phyloP scores from a whole-genome alignment of 2,888 invertebrate species.

The Amblyjoppa proteus region DNA sequence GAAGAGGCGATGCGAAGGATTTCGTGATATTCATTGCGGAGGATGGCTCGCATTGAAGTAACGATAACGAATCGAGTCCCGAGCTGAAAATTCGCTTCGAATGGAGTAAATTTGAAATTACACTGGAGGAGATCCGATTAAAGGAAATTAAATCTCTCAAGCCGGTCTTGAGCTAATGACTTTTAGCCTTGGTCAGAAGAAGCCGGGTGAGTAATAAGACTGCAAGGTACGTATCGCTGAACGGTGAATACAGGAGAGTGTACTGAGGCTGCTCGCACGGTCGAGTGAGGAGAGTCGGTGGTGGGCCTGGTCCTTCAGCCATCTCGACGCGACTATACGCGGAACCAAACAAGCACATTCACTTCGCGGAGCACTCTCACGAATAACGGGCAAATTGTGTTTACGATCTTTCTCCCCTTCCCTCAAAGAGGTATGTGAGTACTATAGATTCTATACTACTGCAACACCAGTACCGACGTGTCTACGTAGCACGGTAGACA shows the following conservation, averaged over 20 bases:
- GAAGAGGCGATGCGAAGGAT: background rate
- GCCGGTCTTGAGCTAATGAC: slow-evolving; percentile 9
- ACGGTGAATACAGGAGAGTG: slow-evolving; percentile 6
- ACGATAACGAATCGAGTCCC: background rate
- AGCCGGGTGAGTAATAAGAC: slow-evolving; percentile 18
- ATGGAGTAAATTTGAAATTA: background rate
- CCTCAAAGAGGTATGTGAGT: background rate
- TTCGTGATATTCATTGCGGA: background rate
- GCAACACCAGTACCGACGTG: background rate
- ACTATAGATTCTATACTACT: slow-evolving; percentile 3
- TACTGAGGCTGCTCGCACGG: background rate
- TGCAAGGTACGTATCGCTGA: slow-evolving; percentile 6
- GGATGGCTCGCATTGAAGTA: background rate
- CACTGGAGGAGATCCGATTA: slow-evolving; percentile 19
- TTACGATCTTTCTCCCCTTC: slow-evolving; percentile 48
- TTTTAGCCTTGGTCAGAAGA: slow-evolving; percentile 8
- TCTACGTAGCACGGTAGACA: slow-evolving; percentile 21
- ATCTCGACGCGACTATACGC: slow-evolving; percentile 48
- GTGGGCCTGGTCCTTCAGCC: slow-evolving; percentile 45
- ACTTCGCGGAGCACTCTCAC: slow-evolving; percentile 51
- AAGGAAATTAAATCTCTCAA: slow-evolving; percentile 24
- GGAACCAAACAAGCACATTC: slow-evolving; percentile 57
- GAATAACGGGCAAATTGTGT: slow-evolving; percentile 61
- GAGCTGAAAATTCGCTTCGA: background rate
- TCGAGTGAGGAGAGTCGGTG: background rate